Base-by-base conservation (phyloP, 2,888 invertebrate species). In the Priocnemis perturbator region DNA sequence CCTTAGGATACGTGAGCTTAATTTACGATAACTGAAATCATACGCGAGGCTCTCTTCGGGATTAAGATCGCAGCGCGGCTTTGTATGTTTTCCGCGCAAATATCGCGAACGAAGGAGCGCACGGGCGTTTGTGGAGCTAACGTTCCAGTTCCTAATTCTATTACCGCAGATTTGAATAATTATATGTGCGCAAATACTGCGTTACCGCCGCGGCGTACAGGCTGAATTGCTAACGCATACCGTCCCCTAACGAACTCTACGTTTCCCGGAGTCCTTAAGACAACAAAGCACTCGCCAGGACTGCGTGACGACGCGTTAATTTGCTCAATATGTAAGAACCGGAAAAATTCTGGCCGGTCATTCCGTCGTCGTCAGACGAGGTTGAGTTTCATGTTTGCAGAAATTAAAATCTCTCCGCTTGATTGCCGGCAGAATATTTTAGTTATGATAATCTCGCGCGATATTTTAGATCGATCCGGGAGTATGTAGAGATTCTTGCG, bases 81-180 rank as follows among this genome's bases (percentile, higher is more conserved):
- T 67, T 53, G 19, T 21, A 26, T 26, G 67, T 66, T 74, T 67
- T 59, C 60, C 30, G 47, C 37, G 69, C 58, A 69, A 79, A 76
- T 66, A 76, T 69, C 67, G 50, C 14, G 30, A 37, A 37, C 7
- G 37, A 37, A 37, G 37, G 37, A 37, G 37, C 3, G 50, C 11
- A 59, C 53, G 69, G 53, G 45, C 63, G 61, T 60, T 17, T 47
- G 55, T 52, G 66, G 62, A 67, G 66, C 65, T 64, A 69, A 69
- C 63, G 57, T 65, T 69, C 71, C 60, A 58, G 59, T 77, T 69
- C 55, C 65, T 81, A 84, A 85, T 84, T 85, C 75, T 67, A 81
- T 83, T 82, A 80, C 76, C 61, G 69, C 63, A 74, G 83, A 86
- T 86, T 78, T 83, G 82, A 85, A 85, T 86, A 86, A 85, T 85